Evolutionary conservation across 2,797 vertebrate species (phyloP), one percentile per base, ranked within the genome.

Genomic region (Lepilemur ruficaudatus): DNA sequence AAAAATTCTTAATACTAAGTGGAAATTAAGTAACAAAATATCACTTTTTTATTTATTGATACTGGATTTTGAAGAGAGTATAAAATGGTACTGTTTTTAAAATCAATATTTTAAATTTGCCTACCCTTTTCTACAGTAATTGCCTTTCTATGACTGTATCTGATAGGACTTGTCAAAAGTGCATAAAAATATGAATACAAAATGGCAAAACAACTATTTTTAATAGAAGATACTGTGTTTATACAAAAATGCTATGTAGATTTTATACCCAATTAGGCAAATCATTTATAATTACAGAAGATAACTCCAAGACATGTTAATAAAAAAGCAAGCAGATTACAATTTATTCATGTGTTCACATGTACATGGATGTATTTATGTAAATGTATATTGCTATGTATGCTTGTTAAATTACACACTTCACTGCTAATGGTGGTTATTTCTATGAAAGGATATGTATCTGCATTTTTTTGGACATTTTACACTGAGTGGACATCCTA

Each of bases 101-200:
- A 92, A 85, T 91, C 41, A 78, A 30, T 89, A 85, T 76, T 93
- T 90, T 87, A 70, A 89, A 93, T 28, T 88, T 84, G 15, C 75
- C 30, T 89, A 22, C 28, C 1, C 5, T 67, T 89, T 91, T 76
- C 5, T 35, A 50, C 10, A 78, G 18, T 70, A 84, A 57, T 84
- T 93, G 43, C n/a, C 4, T 75, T 89, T 88, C 23, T 93, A 10
- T 88, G 38, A 75, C 32, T 80, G 4, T 78, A 41, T 85, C 48
- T 48, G 57, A 87, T 11, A 84, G 35, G 82, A 69, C 10, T 69
- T 80, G 30, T 59, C 14, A 67, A 82, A 79, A 73, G 0, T 22
- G 2, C n/a, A 59, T 65, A 46, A 63, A 91, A 70, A 6, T 72
- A 76, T 89, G 63, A 25, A 61, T 90, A 30, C 35, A 67, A 84